Evolutionary conservation across 2,888 invertebrate genomes (phyloP).

Genomic region (Coronaproctus castanopsis): DNA sequence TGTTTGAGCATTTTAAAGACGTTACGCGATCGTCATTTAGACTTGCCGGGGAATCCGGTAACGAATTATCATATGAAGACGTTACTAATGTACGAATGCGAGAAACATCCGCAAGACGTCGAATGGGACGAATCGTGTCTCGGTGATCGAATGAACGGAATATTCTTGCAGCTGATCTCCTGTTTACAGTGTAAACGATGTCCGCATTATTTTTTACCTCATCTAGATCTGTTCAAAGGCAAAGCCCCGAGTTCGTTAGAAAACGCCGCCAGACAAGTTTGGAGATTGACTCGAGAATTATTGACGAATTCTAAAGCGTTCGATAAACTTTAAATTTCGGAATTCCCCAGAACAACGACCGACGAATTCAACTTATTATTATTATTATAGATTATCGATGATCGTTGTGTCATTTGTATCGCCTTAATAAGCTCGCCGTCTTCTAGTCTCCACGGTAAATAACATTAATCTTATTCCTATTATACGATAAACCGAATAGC

Average conservation of each 20-base stretch:
- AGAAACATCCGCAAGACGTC: slow-evolving; percentile 58
- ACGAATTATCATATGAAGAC: slow-evolving; percentile 58
- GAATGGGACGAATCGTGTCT: slow-evolving; percentile 66
- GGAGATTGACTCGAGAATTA: slow-evolving; percentile 56
- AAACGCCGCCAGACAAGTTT: slow-evolving; percentile 59
- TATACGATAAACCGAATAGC: no score
- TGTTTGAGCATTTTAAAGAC: slow-evolving; percentile 61
- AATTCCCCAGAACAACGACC: no score
- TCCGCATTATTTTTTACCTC: slow-evolving; percentile 67
- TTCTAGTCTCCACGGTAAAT: no score
- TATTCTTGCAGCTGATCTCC: slow-evolving; percentile 61
- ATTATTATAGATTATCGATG: no score
- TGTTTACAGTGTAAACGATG: slow-evolving; percentile 65
- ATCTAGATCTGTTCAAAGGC: slow-evolving; percentile 59
- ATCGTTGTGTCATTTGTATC: no score
- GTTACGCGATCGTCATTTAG: slow-evolving; percentile 54
- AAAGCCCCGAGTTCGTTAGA: slow-evolving; percentile 55
- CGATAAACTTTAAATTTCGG: slow-evolving; percentile 42
- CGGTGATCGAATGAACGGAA: slow-evolving; percentile 60
- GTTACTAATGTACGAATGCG: slow-evolving; percentile 62
- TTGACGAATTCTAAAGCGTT: slow-evolving; percentile 58
- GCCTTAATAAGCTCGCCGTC: no score
- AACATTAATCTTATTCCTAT: no score
- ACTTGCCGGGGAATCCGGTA: slow-evolving; percentile 53
- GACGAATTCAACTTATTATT: no score